These are phyloP conservation scores for Oreonectes daqikongensis DNA, from an alignment of 2,797 vertebrate genomes.

Conservation along the genomic window DNA sequence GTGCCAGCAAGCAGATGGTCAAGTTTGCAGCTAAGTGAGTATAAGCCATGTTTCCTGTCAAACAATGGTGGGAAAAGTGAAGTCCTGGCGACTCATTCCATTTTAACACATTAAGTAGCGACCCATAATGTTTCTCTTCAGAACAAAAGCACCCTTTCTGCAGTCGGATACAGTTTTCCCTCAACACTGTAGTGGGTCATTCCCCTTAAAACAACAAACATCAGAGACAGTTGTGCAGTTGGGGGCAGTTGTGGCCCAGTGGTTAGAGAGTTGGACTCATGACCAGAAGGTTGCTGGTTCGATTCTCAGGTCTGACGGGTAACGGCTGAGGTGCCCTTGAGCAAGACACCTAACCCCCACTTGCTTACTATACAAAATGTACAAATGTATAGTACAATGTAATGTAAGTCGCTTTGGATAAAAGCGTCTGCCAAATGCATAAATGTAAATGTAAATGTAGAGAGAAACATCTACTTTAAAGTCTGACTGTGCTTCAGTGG, in stretches of 20 bases:
- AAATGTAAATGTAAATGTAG: no score
- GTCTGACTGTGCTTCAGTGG: conserved; percentile 57
- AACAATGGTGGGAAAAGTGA: conserved; percentile 98
- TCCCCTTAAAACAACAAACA: conserved; percentile 70
- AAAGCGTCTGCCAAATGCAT: no score
- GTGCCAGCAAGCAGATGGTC: conserved; percentile 99
- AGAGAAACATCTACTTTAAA: conserved; percentile 61
- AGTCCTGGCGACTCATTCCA: conserved; percentile 77
- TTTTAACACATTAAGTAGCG: conserved; percentile 86
- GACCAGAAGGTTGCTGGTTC: no score
- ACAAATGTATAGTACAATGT: no score
- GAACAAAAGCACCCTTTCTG: conserved; percentile 68
- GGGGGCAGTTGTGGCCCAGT: no score
- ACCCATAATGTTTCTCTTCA: conserved; percentile 73
- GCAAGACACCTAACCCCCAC: no score
- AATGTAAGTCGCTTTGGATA: no score
- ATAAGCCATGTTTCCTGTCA: conserved; percentile 89
- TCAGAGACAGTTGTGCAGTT: no score
- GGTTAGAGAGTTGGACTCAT: no score
- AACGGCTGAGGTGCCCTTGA: no score
- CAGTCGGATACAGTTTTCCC: conserved; percentile 60
- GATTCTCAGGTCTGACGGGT: no score
- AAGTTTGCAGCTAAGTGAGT: conserved; percentile 99
- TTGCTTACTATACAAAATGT: no score
- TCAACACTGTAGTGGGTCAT: conserved; percentile 67